Evolutionary conservation across 2,113 vertebrate genomes (phyloP).

Genomic region (Monopterus albus): DNA sequence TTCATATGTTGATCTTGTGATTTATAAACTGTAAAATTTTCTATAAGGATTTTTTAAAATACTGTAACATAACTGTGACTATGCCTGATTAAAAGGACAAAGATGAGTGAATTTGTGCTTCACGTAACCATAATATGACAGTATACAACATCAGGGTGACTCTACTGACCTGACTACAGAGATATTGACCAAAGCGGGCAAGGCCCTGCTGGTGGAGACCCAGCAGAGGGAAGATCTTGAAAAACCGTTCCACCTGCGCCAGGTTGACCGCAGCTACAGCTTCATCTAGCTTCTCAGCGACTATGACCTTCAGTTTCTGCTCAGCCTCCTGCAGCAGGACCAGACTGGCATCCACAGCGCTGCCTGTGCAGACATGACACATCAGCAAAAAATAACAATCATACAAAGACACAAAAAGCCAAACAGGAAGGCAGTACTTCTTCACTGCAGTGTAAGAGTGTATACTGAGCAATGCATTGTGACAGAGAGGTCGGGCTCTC

Average conservation of each 20-base stretch:
- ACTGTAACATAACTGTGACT: not conserved
- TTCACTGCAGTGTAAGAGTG: not conserved
- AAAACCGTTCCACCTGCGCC: slow-evolving; percentile 95
- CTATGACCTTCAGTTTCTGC: slow-evolving; percentile 91
- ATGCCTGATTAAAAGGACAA: too few species aligned
- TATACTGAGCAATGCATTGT: not conserved
- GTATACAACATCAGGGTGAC: too few species aligned
- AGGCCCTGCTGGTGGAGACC: slow-evolving; percentile 97
- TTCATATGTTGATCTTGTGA: too few species aligned
- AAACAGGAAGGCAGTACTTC: not conserved
- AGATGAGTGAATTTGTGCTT: too few species aligned
- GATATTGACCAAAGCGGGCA: slow-evolving; percentile 93
- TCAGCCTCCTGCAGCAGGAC: slow-evolving; percentile 94
- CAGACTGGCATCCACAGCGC: slow-evolving; percentile 93
- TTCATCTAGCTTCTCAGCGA: slow-evolving; percentile 90
- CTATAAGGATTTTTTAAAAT: too few species aligned
- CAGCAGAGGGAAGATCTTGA: slow-evolving; percentile 97
- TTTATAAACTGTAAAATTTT: too few species aligned
- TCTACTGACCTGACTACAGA: slow-evolving; percentile 90
- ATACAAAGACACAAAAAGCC: not conserved
- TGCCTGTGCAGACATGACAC: slow-evolving; percentile 80
- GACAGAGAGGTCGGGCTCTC: slow-evolving; percentile 29
- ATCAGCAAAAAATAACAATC: too few species aligned
- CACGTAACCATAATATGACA: too few species aligned
- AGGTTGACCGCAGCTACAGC: slow-evolving; percentile 92